These are phyloP conservation scores for Dasyurus viverrinus DNA, from an alignment of 2,113 vertebrate genomes.

Conservation along the genomic window DNA sequence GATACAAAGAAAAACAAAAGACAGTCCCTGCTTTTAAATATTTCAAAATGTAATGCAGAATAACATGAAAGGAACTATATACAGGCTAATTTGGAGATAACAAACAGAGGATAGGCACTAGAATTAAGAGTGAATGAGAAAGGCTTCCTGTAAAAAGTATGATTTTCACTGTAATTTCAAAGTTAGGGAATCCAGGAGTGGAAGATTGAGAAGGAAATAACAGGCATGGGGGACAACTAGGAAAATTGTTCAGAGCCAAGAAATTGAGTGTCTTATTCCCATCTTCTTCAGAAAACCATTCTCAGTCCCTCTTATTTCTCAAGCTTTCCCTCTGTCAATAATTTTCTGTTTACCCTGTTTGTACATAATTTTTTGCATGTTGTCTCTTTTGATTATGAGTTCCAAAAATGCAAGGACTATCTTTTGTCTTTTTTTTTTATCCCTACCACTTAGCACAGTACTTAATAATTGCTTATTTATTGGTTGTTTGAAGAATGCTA, in stretches of 20 bases:
- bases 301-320: background rate
- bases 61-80: background rate
- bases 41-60: background rate
- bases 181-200: background rate
- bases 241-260: background rate
- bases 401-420: background rate
- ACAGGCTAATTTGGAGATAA: background rate
- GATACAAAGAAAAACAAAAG: background rate
- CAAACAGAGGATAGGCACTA: background rate
- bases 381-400: background rate
- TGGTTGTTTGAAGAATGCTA: background rate
- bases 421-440: background rate
- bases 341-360: background rate
- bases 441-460: background rate
- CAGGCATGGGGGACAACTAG: background rate
- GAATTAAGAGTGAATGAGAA: background rate
- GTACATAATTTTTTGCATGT: background rate
- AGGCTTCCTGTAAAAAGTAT: background rate
- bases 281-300: background rate
- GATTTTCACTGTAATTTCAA: background rate
- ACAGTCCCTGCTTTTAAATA: background rate
- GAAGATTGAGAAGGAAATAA: background rate
- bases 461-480: background rate
- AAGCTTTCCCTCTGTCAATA: background rate
- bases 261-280: background rate